These are phyloP conservation scores for Pomatorhinus ruficollis DNA, from an alignment of 2,113 vertebrate genomes.

Conservation along the genomic window DNA sequence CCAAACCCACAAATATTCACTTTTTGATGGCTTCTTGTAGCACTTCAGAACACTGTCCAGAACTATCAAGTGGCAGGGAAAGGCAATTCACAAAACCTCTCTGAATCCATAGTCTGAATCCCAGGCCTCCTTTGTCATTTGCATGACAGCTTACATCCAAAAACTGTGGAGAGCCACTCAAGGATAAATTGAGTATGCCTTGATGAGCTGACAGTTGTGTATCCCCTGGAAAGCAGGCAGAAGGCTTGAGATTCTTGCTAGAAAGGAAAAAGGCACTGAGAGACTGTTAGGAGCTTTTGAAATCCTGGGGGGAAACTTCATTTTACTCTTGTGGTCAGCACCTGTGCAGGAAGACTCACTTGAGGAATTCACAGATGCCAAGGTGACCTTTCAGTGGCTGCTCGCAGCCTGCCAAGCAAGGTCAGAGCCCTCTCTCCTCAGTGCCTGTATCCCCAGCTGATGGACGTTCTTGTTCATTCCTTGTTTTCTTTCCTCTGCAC, in stretches of 20 bases:
- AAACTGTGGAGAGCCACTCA: background rate
- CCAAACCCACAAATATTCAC: background rate
- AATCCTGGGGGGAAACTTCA: background rate
- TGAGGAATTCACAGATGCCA: background rate
- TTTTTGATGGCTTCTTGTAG: background rate
- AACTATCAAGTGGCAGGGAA: background rate
- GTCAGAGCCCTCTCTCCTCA: background rate
- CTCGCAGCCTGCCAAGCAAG: background rate
- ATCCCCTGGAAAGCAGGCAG: background rate
- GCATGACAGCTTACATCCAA: background rate
- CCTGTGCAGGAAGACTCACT: background rate
- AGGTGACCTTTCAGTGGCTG: background rate
- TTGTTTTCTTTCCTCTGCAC: constrained; percentile 32
- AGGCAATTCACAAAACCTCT: background rate
- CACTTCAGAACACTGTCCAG: background rate
- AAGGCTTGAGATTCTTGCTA: background rate
- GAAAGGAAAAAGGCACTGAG: background rate
- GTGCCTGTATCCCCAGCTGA: background rate
- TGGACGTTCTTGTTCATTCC: background rate
- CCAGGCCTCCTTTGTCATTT: background rate
- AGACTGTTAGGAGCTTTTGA: background rate
- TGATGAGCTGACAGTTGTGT: background rate
- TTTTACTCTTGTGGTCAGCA: background rate
- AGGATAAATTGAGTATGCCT: background rate
- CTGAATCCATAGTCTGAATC: background rate